Conservation (phyloP, 37 sponge, comb jelly and placozoan genomes). For the Hexactinellida sp. region DNA sequence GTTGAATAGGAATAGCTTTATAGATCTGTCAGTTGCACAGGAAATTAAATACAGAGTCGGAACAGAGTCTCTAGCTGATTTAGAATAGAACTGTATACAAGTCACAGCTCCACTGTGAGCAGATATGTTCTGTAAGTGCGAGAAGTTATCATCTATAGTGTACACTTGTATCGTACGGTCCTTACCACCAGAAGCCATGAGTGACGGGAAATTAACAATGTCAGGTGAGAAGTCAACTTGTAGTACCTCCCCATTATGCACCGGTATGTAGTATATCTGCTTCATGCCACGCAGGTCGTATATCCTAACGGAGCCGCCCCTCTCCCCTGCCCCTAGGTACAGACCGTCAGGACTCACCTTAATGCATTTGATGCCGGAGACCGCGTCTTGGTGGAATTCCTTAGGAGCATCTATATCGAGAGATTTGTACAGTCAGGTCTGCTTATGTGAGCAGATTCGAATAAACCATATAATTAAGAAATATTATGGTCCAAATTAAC, state of each 20-base stretch:
- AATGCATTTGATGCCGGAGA: background rate
- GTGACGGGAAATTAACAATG: background rate
- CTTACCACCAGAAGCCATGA: background rate
- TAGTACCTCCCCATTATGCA: background rate
- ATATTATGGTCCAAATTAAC: too few relatives aligned
- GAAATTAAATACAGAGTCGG: background rate
- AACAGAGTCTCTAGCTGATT: background rate
- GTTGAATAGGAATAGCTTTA: background rate
- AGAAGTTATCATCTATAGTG: background rate
- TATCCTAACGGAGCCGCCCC: background rate
- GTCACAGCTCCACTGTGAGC: background rate
- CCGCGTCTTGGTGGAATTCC: background rate
- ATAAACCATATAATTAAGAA: too few relatives aligned
- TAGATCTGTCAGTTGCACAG: background rate
- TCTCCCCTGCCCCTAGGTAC: conserved; percentile 4
- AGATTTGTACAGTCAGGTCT: too few relatives aligned
- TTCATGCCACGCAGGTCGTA: background rate
- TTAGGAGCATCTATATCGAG: background rate
- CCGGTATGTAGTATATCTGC: background rate
- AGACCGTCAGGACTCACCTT: background rate
- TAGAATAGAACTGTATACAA: background rate
- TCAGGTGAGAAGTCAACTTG: background rate
- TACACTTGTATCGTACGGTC: background rate
- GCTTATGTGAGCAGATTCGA: too few relatives aligned
- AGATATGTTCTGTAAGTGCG: background rate